Percentiles rank a stretch among this genome's conserved stretches.
These are phyloP conservation scores for Aricia agestis DNA, from an alignment of 1,140 invertebrate genomes.

Conservation along the genomic window DNA sequence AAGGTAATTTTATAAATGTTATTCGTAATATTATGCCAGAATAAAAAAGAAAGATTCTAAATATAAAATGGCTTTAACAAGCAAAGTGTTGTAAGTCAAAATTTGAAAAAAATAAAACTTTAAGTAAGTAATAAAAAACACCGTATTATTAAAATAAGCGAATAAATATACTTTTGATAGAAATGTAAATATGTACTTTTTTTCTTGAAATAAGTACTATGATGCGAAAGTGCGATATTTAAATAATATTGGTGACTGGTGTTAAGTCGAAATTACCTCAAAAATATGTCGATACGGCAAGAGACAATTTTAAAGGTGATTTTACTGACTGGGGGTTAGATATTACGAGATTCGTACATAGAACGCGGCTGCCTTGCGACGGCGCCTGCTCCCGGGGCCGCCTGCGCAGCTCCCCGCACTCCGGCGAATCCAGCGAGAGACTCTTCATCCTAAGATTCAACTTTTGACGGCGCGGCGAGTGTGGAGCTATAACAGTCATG, in stretches of 20 bases:
- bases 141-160: not conserved
- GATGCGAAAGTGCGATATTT: not conserved
- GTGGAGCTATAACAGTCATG: slow-evolving; percentile 86
- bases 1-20: too few species aligned
- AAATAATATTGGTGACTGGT: too few species aligned
- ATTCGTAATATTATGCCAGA: too few species aligned
- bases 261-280: not conserved
- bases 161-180: not conserved
- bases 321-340: slow-evolving; percentile 27
- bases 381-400: slow-evolving; percentile 73
- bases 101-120: not conserved
- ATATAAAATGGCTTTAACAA: not conserved
- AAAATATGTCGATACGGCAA: not conserved
- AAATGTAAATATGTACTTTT: too few species aligned
- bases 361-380: slow-evolving; percentile 65
- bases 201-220: too few species aligned
- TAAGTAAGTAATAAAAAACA: not conserved
- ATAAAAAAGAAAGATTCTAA: too few species aligned
- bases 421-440: slow-evolving; percentile 95
- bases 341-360: slow-evolving; percentile 63
- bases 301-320: slow-evolving; percentile 24
- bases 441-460: slow-evolving; percentile 98
- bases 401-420: slow-evolving; percentile 91
- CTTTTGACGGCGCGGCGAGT: slow-evolving; percentile 96
- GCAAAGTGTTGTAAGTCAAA: not conserved